Percentiles rank a stretch among this genome's conserved stretches.
Conservation (phyloP, 2,113 vertebrate genomes). For the Sapayoa aenigma region DNA sequence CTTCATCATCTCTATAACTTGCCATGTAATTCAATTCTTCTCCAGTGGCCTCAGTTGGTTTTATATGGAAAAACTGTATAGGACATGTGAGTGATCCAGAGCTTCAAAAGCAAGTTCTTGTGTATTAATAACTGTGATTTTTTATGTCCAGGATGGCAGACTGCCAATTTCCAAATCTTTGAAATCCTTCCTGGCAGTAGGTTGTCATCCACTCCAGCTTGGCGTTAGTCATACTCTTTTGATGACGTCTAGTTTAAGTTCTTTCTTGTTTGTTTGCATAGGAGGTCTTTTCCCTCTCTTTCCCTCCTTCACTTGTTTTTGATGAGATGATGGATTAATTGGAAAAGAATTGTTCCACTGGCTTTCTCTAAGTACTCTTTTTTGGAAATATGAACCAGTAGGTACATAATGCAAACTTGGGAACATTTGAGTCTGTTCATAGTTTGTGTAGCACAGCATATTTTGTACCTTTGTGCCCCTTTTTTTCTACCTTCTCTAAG, state of each 20-base stretch:
- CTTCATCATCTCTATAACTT: neutral
- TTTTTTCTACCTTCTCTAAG: neutral
- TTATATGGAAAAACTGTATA: neutral
- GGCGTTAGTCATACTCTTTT: neutral
- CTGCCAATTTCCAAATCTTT: neutral
- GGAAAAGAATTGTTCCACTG: neutral
- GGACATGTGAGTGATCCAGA: neutral
- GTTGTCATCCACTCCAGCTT: neutral
- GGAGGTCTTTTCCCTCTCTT: neutral
- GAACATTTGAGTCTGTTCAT: neutral
- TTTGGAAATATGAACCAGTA: neutral
- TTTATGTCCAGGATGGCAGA: neutral
- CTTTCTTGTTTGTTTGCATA: neutral
- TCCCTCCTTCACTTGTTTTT: neutral
- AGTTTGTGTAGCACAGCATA: neutral
- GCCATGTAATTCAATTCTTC: neutral
- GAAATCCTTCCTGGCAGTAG: neutral
- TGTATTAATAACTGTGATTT: neutral
- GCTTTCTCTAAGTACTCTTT: neutral
- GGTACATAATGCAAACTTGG: neutral
- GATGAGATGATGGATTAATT: neutral
- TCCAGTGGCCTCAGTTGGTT: neutral
- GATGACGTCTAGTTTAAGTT: neutral
- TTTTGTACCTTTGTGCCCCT: neutral
- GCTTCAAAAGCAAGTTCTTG: neutral